Evolutionary conservation across 2,888 invertebrate genomes (phyloP).

Genomic region (Chrysopilus asiliformis): DNA sequence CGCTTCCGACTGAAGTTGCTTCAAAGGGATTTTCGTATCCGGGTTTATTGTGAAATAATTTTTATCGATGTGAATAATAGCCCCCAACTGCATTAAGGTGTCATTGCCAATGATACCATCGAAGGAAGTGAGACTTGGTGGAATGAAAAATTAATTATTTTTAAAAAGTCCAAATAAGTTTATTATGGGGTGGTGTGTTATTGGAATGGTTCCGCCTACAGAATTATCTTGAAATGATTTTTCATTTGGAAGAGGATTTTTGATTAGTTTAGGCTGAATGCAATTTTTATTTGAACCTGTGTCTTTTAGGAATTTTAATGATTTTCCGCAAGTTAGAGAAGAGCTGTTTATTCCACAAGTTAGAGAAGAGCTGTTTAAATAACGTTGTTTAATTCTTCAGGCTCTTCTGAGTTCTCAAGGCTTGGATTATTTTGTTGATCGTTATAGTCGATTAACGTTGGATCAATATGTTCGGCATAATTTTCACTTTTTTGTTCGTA

Average conservation of each 20-base stretch:
- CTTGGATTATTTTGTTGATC: too few species aligned
- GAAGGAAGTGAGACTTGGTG: constrained; percentile 8
- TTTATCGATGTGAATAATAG: constrained; percentile 6
- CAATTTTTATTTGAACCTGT: constrained; percentile 15
- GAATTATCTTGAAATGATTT: constrained; percentile 11
- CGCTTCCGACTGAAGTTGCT: constrained; percentile 4
- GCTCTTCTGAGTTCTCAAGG: too few species aligned
- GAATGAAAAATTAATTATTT: constrained; percentile 10
- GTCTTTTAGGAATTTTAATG: constrained; percentile 15
- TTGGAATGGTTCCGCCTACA: constrained; percentile 11
- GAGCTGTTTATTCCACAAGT: constrained; percentile 15
- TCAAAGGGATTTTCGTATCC: constrained; percentile 3
- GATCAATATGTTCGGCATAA: background rate
- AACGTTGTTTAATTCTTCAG: constrained; percentile 7
- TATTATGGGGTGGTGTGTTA: constrained; percentile 10
- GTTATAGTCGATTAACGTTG: background rate
- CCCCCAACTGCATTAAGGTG: constrained; percentile 6
- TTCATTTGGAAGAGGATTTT: constrained; percentile 9
- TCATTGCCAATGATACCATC: too few species aligned
- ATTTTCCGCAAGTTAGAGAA: constrained; percentile 13
- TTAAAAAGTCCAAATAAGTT: constrained; percentile 6
- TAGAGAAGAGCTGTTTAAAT: constrained; percentile 15
- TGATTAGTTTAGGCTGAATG: constrained; percentile 11
- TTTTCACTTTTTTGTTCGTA: background rate
- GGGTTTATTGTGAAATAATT: constrained; percentile 7